Evolutionary conservation across 2,888 invertebrate genomes (phyloP), one percentile per base, ranked within the genome.

Genomic region (Cheilosia impressa): DNA sequence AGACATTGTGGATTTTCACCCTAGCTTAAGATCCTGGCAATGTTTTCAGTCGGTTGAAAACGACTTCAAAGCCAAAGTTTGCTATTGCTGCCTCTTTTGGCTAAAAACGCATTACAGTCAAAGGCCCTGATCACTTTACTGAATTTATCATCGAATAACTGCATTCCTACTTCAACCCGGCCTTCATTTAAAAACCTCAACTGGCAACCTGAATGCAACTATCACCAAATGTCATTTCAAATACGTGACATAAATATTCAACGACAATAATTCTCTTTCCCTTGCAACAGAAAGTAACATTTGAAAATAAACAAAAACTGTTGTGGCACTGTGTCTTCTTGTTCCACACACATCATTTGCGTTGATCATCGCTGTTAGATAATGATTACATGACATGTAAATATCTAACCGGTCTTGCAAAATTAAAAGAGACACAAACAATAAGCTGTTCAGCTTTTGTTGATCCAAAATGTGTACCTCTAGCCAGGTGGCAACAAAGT

Each of bases 361-460:
- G 2, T 41, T 38, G 52, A 38, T 68, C 27, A 66, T 82, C 58
- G 52, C 47, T n/a, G 19, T 84, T 84, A 79, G 73, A 69, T 84
- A 84, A 84, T 57, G 53, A 79, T 84, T 84, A 79, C 84, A 79
- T 84, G 63, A 60, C 79, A 75, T 65, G 58, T 41, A 69, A 73
- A 69, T 79, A 65, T 63, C 43, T 10, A 75, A 68, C n/a, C 45
- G 17, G 34, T 53, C 69, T 84, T 84, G 79, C 79, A 75, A 79
- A 79, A 84, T 47, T 52, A 13, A 66, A 31, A 63, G 15, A 65
- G 47, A 57, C 78, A 57, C 66, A 50, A 53, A n/a, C 31, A 10
- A 45, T 62, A 47, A 55, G 10, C 31, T 24, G 50, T n/a, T 43
- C 34, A 43, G 9, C 52, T 66, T 24, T 24, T 68, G 50, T 31